Evolutionary conservation across 2,888 invertebrate species (phyloP), one percentile per base, ranked within the genome.

Genomic region (Mactromeris polynyma): DNA sequence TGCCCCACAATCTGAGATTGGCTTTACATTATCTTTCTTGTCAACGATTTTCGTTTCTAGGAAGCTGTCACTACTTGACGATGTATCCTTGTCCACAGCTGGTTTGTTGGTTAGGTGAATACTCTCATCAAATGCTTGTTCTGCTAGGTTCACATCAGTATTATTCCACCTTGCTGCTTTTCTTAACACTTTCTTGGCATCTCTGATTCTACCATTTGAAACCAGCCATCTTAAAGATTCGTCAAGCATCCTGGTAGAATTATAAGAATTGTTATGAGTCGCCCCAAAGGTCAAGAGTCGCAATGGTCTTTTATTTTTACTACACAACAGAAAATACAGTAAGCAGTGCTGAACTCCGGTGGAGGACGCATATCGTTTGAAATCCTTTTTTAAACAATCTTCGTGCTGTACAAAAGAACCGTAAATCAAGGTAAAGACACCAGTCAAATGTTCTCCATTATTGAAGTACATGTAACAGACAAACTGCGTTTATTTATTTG

Each of bases 141-240:
- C 82, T 3, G 82, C 26, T 38, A n/a, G 0, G 17, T 38, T 82
- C 6, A 51, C 88, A 26, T 92, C 91, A 0, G 90, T 90, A 0
- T 90, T 88, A 82, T 95, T 95, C 89, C 88, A 87, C 77, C 85
- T 84, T 0, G 94, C 91, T 21, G 94, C 94, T 77, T 94, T 94
- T 46, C 82, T 86, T 33, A 95, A 33, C 7, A 94, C 80, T 11
- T 79, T 78, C 69, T 93, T 93, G 2, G 93, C 93, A 79, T 92
- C 87, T 9, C 88, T 69, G 7, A 58, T 79, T 83, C 88, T 91
- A 0, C 93, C 93, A 81, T 95, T 94, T 1, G 92, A 92, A 6
- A 94, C 78, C 4, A 95, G 88, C 95, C 95, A 95, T 31, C 95
- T 90, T 4, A 94, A 54, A 0, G 94, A 94, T 82, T 95, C 95